Conservation (phyloP, 2,113 vertebrate species). For the Tenrec ecaudatus region DNA sequence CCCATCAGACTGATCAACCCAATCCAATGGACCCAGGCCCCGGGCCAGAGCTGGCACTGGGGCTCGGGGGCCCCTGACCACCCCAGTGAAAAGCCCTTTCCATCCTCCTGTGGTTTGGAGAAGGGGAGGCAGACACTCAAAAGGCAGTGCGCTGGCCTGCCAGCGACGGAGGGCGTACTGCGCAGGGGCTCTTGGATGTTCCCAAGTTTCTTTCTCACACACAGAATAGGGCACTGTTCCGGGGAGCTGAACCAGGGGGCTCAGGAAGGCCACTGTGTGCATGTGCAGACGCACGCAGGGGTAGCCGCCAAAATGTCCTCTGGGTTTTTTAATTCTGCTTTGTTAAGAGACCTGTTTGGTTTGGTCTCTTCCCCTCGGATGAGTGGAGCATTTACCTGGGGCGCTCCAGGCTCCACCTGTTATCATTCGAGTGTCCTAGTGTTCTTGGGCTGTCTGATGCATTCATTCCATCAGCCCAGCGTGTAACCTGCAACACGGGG, state of each 20-base stretch:
- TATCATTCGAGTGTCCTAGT: slow-evolving; percentile 12
- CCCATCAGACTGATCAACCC: slow-evolving; percentile 25
- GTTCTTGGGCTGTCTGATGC: neutral
- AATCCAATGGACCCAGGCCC: neutral
- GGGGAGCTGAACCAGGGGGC: slow-evolving; percentile 32
- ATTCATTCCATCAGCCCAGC: slow-evolving; percentile 42
- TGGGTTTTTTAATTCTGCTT: slow-evolving; percentile 2
- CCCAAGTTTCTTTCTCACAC: slow-evolving; percentile 63
- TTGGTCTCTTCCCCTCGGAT: neutral
- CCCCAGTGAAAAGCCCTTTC: slow-evolving; percentile 28
- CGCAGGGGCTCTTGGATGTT: slow-evolving; percentile 32
- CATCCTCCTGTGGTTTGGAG: slow-evolving; percentile 38
- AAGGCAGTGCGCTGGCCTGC: slow-evolving; percentile 38
- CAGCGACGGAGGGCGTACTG: slow-evolving; percentile 25
- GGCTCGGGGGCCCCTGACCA: slow-evolving; percentile 34
- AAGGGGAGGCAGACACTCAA: slow-evolving; percentile 26
- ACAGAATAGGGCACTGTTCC: slow-evolving; percentile 58
- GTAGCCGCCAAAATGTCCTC: slow-evolving; percentile 41
- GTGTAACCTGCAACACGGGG: slow-evolving; percentile 22
- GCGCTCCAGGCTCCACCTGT: neutral
- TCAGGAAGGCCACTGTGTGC: slow-evolving; percentile 11
- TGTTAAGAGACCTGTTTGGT: neutral
- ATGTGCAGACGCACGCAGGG: neutral
- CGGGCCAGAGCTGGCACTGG: slow-evolving; percentile 15
- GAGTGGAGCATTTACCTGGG: neutral